These are phyloP conservation scores for Napeogenes inachia DNA, from an alignment of 2,888 invertebrate genomes.

Conservation along the genomic window DNA sequence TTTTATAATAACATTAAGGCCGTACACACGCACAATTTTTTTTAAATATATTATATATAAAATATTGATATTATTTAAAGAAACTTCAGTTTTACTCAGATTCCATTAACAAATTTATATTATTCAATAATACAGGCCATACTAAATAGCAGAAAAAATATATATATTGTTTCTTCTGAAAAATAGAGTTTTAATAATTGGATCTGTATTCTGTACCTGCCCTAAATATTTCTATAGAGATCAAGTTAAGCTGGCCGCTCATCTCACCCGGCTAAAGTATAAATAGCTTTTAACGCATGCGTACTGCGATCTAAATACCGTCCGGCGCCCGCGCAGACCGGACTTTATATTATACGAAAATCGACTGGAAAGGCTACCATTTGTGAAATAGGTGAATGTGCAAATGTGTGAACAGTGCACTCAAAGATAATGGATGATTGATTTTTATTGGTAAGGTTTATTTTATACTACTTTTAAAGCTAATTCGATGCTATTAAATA, in stretches of 20 bases:
- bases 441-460: conserved; percentile 32
- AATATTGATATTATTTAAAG: neutral
- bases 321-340: conserved; percentile 63
- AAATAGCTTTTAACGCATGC: conserved; percentile 54
- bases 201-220: neutral
- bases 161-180: neutral
- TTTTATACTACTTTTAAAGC: neutral
- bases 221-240: conserved; percentile 23
- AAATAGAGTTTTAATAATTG: neutral
- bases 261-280: conserved; percentile 60
- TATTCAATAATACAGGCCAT: neutral
- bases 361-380: conserved; percentile 68
- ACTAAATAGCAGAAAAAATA: neutral
- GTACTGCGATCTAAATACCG: conserved; percentile 59
- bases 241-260: conserved; percentile 40
- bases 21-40: neutral
- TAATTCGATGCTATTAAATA: neutral
- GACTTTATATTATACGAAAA: conserved; percentile 48
- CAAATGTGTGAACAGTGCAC: conserved; percentile 69
- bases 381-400: conserved; percentile 40
- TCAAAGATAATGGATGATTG: conserved; percentile 55
- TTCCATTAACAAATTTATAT: neutral
- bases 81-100: too few species aligned
- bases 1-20: conserved; percentile 14
- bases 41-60: neutral